These are phyloP conservation scores for Cyclophora punctaria DNA, from an alignment of 2,888 invertebrate species.

Conservation along the genomic window DNA sequence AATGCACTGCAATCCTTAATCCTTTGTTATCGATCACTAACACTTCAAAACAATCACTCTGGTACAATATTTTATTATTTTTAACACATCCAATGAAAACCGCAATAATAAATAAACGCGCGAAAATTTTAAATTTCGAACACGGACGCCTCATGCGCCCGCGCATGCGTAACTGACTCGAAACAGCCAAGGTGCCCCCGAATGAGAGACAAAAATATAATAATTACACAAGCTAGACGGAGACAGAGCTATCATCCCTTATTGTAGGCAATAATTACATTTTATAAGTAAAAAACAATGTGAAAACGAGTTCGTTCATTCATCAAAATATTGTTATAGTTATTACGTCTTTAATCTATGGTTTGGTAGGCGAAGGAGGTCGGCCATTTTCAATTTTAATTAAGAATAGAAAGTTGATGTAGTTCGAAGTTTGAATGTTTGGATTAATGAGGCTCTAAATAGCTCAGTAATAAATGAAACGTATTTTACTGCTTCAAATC, in stretches of 20 bases:
- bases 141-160: slow-evolving; percentile 47
- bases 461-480: slow-evolving; percentile 17
- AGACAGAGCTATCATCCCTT: slow-evolving; percentile 45
- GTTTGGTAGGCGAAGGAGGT: neutral
- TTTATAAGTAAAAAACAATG: slow-evolving; percentile 36
- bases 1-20: slow-evolving; percentile 46
- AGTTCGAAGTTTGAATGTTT: slow-evolving; percentile 13
- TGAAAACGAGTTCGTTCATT: slow-evolving; percentile 35
- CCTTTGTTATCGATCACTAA: slow-evolving; percentile 35
- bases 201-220: slow-evolving; percentile 33
- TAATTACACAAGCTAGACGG: slow-evolving; percentile 20
- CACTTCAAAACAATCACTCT: slow-evolving; percentile 16
- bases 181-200: slow-evolving; percentile 35
- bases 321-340: neutral
- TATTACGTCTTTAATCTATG: neutral
- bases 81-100: slow-evolving; percentile 24
- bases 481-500: slow-evolving; percentile 18
- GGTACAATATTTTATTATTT: neutral
- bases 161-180: slow-evolving; percentile 64
- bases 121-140: slow-evolving; percentile 43
- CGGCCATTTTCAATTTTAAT: slow-evolving; percentile 22
- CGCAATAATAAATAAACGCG: slow-evolving; percentile 30
- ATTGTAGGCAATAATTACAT: slow-evolving; percentile 17
- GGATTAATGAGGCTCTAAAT: slow-evolving; percentile 21
- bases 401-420: slow-evolving; percentile 24